Evolutionary conservation across 2,888 invertebrate genomes (phyloP).

Genomic region (Brassicogethes aeneus): DNA sequence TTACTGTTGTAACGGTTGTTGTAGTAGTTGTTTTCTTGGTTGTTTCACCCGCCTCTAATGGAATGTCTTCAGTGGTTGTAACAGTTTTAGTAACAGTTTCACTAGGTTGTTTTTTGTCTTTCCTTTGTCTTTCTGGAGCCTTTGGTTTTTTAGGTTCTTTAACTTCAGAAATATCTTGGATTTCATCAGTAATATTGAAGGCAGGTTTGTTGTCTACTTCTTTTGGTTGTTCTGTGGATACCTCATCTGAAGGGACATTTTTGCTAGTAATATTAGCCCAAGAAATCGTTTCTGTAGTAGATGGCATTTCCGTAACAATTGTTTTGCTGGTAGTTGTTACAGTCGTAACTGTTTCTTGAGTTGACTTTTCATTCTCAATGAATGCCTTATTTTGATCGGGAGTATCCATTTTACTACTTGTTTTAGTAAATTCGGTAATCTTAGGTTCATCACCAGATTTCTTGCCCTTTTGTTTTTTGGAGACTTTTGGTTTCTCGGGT

Average conservation of each 20-base stretch:
- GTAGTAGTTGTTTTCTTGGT: too few relatives aligned
- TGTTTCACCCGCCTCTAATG: conserved; percentile 3
- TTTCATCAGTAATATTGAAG: not conserved
- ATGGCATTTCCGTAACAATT: not conserved
- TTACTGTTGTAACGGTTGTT: too few relatives aligned
- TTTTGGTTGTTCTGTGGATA: not conserved
- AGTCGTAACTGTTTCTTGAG: not conserved
- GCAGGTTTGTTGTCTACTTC: not conserved
- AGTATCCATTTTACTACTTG: not conserved
- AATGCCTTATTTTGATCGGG: not conserved
- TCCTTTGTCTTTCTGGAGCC: conserved; percentile 4
- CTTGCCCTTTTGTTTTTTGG: not conserved
- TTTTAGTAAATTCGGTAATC: not conserved
- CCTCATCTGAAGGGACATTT: not conserved
- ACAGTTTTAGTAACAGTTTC: conserved; percentile 4
- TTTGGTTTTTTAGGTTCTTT: not conserved
- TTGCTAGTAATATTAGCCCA: not conserved
- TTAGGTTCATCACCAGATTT: not conserved
- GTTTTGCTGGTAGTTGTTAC: not conserved
- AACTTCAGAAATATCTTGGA: not conserved
- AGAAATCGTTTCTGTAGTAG: not conserved
- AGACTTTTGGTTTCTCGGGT: not conserved
- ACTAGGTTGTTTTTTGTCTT: not conserved
- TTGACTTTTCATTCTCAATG: conserved; percentile 1
- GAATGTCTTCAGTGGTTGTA: conserved; percentile 7